phyloP scores from a whole-genome alignment of 2,113 vertebrate species.

The Labeo catla region DNA sequence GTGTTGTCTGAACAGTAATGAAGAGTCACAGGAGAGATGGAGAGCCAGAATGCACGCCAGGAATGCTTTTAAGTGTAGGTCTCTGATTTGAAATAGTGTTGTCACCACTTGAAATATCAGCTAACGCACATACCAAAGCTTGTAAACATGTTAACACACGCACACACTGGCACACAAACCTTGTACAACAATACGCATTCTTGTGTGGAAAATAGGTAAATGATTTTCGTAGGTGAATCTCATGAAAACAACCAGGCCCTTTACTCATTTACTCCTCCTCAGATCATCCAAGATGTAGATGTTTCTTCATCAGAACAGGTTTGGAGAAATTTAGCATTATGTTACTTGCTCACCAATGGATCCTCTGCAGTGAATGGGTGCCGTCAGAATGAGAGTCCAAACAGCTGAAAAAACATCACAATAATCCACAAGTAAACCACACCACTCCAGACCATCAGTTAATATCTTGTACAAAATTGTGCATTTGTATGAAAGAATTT shows the following conservation, averaged over 20 bases:
- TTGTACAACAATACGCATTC: neutral
- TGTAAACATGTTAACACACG: neutral
- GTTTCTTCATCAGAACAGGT: no score
- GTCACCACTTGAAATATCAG: constrained; percentile 10
- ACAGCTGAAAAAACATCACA: no score
- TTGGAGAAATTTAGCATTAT: no score
- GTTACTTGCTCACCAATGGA: no score
- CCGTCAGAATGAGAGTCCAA: no score
- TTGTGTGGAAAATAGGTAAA: neutral
- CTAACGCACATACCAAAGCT: constrained; percentile 26
- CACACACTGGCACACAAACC: constrained; percentile 12
- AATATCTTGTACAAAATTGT: no score
- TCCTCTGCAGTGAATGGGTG: no score
- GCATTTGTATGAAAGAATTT: no score
- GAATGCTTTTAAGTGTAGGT: constrained; percentile 3
- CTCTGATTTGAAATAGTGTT: constrained; percentile 18
- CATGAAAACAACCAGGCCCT: neutral
- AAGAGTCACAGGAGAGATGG: neutral
- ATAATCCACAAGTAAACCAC: no score
- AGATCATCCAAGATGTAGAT: no score
- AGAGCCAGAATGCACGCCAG: neutral
- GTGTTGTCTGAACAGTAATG: neutral
- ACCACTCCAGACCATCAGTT: no score
- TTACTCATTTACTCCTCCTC: no score
- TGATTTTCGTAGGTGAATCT: neutral